These are phyloP conservation scores for Agrochola circellaris DNA, from an alignment of 2,888 invertebrate species.

Conservation along the genomic window DNA sequence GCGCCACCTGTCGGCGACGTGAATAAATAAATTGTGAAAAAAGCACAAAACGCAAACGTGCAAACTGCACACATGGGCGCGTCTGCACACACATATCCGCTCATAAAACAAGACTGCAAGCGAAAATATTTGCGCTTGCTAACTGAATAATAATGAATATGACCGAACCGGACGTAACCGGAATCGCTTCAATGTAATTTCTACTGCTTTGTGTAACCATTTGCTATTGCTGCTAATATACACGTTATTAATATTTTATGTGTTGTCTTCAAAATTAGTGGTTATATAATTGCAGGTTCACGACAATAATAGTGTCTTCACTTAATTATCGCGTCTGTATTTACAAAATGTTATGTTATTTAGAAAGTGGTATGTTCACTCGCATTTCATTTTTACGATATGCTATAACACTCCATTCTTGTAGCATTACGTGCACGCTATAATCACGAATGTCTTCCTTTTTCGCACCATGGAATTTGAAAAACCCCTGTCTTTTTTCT, in stretches of 20 bases:
- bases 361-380: conserved; percentile 51
- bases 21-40: conserved; percentile 80
- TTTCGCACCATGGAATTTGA: conserved; percentile 11
- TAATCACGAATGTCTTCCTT: conserved; percentile 16
- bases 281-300: conserved; percentile 38
- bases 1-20: conserved; percentile 86
- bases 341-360: conserved; percentile 29
- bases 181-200: conserved; percentile 70
- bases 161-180: conserved; percentile 71
- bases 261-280: conserved; percentile 51
- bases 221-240: conserved; percentile 50
- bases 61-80: conserved; percentile 67
- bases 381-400: conserved; percentile 34
- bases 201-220: conserved; percentile 62
- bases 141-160: conserved; percentile 82
- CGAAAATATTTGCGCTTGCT: conserved; percentile 80
- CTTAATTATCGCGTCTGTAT: conserved; percentile 24
- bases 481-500: conserved; percentile 19
- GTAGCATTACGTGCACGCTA: conserved; percentile 30
- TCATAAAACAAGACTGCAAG: conserved; percentile 71
- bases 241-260: conserved; percentile 58
- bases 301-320: conserved; percentile 30
- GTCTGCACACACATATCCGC: conserved; percentile 58
- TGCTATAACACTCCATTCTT: conserved; percentile 33
- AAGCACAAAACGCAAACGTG: conserved; percentile 69